Evolutionary conservation across 2,888 invertebrate species (phyloP).

Genomic region (Ectropis crepuscularia): DNA sequence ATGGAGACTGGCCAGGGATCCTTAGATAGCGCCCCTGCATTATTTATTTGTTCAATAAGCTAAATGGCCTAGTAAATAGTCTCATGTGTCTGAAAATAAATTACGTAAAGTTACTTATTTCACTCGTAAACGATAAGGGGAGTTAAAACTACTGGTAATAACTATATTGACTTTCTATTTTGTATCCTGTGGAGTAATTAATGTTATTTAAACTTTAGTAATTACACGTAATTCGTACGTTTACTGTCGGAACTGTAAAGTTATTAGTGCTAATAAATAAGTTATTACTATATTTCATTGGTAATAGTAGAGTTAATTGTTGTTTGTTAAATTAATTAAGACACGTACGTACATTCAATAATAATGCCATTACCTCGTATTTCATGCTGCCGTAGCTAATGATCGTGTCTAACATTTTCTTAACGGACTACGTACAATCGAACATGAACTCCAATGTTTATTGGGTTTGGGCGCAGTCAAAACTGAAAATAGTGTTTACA

Average conservation of each 20-base stretch:
- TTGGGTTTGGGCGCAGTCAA: conserved; percentile 54
- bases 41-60: conserved; percentile 80
- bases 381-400: too few relatives aligned
- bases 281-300: not conserved
- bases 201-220: not conserved
- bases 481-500: conserved; percentile 72
- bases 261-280: not conserved
- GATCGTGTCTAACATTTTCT: too few relatives aligned
- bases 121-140: conserved; percentile 17
- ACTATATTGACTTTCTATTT: conserved; percentile 18
- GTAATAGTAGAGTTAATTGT: not conserved
- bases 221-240: not conserved
- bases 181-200: conserved; percentile 10
- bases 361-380: too few relatives aligned
- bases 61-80: conserved; percentile 69
- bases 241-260: not conserved
- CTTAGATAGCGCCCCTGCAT: conserved; percentile 76
- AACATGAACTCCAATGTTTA: conserved; percentile 61
- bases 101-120: conserved; percentile 48
- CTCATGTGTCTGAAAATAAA: conserved; percentile 56
- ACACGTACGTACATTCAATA: not conserved
- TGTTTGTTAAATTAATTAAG: not conserved
- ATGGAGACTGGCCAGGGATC: conserved; percentile 80
- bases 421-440: conserved; percentile 40
- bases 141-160: conserved; percentile 8